Conservation (phyloP, 2,888 invertebrate genomes). For the Marronus borbonicus region DNA sequence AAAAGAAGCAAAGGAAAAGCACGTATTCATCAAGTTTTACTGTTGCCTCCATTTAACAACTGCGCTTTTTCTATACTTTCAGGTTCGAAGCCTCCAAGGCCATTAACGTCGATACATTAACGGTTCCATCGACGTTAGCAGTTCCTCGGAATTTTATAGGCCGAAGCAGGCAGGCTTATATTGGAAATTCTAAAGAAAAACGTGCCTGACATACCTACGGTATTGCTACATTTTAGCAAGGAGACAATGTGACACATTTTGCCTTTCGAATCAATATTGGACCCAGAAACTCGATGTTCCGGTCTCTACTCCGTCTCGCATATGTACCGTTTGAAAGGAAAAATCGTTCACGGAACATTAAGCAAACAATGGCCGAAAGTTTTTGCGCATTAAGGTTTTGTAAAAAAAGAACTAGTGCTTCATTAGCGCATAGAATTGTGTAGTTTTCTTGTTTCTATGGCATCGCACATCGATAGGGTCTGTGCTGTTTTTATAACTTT, state of each 20-base stretch:
- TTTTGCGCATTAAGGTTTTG: neutral
- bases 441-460: neutral
- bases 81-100: constrained; percentile 8
- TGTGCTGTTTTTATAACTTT: neutral
- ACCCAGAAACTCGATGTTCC: constrained; percentile 19
- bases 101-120: constrained; percentile 46
- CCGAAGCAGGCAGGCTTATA: constrained; percentile 42
- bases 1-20: constrained; percentile 13
- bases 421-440: neutral
- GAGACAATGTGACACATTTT: constrained; percentile 43
- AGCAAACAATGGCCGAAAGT: neutral
- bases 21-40: constrained; percentile 34
- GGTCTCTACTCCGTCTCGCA: constrained; percentile 5
- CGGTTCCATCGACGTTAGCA: constrained; percentile 39
- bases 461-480: no score
- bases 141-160: constrained; percentile 47
- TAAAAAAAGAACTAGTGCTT: neutral
- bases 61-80: constrained; percentile 23
- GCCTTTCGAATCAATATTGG: constrained; percentile 36
- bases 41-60: constrained; percentile 36
- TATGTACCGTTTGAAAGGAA: neutral
- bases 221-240: constrained; percentile 32
- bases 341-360: constrained; percentile 22
- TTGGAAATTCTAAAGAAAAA: constrained; percentile 47
- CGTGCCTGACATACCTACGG: constrained; percentile 46